phyloP scores from a whole-genome alignment of 2,888 invertebrate genomes.

The Ypsolopha sequella region DNA sequence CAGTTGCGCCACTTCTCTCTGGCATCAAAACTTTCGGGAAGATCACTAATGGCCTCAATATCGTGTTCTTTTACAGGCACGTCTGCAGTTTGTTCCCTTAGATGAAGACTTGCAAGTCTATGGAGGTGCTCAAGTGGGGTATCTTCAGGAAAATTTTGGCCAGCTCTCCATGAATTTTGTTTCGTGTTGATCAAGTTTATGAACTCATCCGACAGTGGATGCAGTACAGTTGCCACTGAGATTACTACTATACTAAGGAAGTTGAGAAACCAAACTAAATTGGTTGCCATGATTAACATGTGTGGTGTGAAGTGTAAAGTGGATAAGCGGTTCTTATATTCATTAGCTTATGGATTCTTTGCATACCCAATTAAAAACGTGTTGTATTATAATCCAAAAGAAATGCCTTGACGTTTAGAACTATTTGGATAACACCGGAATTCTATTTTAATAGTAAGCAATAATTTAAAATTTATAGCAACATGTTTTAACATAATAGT shows the following conservation, averaged over 20 bases:
- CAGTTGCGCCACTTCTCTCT: constrained; percentile 87
- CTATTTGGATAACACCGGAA: no score
- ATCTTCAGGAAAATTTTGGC: constrained; percentile 77
- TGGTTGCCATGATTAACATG: constrained; percentile 37
- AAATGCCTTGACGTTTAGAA: no score
- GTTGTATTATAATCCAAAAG: no score
- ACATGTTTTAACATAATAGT: no score
- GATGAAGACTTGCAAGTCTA: constrained; percentile 79
- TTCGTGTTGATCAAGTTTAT: constrained; percentile 77
- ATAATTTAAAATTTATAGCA: no score
- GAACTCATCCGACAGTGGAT: constrained; percentile 79
- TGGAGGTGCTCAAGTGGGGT: constrained; percentile 73
- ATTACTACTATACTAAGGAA: constrained; percentile 32
- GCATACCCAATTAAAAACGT: no score
- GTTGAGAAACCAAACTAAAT: constrained; percentile 27
- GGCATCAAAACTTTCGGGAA: constrained; percentile 87
- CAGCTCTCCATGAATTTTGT: constrained; percentile 82
- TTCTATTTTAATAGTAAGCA: no score
- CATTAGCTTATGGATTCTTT: no score
- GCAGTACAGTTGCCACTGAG: constrained; percentile 22
- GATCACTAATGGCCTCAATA: constrained; percentile 37
- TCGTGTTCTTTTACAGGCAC: constrained; percentile 48
- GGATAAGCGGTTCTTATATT: no score
- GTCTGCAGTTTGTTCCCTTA: constrained; percentile 63
- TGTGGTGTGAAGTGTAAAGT: no score